A percentile compares a stretch with the other conserved stretches of the same genome.
Conservation (phyloP, 35 echinoderm and acorn worm genomes). For the Apostichopus californicus region DNA sequence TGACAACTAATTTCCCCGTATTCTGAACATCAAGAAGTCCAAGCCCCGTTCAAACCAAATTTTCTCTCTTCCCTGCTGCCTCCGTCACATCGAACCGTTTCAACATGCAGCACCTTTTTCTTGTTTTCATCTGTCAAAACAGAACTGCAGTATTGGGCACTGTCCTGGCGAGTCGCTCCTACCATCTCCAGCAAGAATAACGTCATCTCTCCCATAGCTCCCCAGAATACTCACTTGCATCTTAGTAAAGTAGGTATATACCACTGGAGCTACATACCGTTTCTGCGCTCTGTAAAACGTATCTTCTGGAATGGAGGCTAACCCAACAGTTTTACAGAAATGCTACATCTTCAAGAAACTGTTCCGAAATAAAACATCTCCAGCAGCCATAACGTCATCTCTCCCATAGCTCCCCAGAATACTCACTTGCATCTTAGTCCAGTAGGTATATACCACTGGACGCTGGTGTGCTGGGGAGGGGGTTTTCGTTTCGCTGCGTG, state of each 20-base stretch:
- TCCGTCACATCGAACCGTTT: no score
- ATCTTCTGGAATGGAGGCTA: neutral
- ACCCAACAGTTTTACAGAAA: no score
- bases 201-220: neutral
- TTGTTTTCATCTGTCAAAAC: constrained; percentile 30
- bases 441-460: constrained; percentile 36
- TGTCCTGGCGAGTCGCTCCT: constrained; percentile 33
- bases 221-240: constrained; percentile 9
- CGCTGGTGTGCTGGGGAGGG: no score
- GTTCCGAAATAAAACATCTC: constrained; percentile 27
- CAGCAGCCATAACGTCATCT: constrained; percentile 3
- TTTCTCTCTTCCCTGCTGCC: no score
- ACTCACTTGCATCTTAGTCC: constrained; percentile 1
- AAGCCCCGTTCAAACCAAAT: no score
- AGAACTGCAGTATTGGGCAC: constrained; percentile 1
- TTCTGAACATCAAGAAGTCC: no score
- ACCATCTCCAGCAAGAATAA: constrained; percentile 50
- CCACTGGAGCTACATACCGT: constrained; percentile 35
- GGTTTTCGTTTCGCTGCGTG: no score
- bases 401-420: neutral
- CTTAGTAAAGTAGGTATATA: constrained; percentile 5
- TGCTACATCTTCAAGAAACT: constrained; percentile 34
- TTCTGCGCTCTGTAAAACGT: neutral
- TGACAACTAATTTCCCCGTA: no score
- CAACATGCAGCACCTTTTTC: no score